Conservation (phyloP, 2,888 invertebrate species). For the Heliconius sara region DNA sequence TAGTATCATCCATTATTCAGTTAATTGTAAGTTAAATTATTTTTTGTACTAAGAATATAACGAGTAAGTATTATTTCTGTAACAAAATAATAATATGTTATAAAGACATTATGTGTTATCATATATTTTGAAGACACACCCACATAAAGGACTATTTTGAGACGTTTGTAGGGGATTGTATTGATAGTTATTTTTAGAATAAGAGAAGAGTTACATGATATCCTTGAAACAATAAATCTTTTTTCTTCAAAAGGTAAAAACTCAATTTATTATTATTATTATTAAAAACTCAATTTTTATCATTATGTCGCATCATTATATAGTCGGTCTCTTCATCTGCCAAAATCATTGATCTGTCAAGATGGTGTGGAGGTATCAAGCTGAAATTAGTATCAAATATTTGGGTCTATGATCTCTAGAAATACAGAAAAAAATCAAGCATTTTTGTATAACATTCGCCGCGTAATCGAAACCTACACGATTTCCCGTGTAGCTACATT, state of each 20-base stretch:
- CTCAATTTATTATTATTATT: too few relatives aligned
- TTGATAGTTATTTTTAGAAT: constrained; percentile 43
- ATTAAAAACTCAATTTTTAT: not conserved
- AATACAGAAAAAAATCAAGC: too few relatives aligned
- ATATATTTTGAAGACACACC: constrained; percentile 35
- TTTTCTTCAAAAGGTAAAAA: not conserved
- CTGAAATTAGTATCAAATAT: too few relatives aligned
- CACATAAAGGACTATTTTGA: constrained; percentile 49
- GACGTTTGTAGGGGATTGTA: constrained; percentile 45
- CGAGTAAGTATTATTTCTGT: not conserved
- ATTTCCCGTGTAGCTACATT: too few relatives aligned
- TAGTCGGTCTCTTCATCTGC: too few relatives aligned
- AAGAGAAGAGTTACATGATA: constrained; percentile 36
- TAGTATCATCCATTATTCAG: not conserved
- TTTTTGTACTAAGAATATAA: not conserved
- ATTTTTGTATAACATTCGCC: too few relatives aligned
- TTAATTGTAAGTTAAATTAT: not conserved
- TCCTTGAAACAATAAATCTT: not conserved
- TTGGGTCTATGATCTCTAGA: too few relatives aligned
- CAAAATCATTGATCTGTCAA: too few relatives aligned
- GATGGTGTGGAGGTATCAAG: too few relatives aligned
- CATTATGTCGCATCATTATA: too few relatives aligned
- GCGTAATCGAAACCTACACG: too few relatives aligned
- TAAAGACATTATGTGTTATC: constrained; percentile 33
- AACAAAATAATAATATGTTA: constrained; percentile 33